Conservation (phyloP, 2,888 invertebrate species). For the Agrochola lychnidis region DNA sequence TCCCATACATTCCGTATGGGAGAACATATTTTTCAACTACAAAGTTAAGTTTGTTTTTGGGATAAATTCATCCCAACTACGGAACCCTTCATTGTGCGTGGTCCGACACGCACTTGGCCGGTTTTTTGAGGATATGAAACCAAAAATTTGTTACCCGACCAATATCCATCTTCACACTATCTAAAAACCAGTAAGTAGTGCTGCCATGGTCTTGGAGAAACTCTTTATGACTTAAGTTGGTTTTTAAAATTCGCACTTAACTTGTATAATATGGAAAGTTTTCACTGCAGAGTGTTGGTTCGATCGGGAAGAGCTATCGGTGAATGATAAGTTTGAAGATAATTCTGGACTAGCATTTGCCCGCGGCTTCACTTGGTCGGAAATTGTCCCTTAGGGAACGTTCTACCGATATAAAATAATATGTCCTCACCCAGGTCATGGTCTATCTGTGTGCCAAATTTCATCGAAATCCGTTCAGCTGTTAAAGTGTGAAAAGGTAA, state of each 20-base stretch:
- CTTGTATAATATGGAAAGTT: slow-evolving; percentile 52
- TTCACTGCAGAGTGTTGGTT: background rate
- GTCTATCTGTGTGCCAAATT: background rate
- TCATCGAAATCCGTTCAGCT: background rate
- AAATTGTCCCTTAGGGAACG: background rate
- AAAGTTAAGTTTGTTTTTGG: no score
- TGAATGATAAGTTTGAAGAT: background rate
- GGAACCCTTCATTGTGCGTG: no score
- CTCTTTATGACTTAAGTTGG: slow-evolving; percentile 46
- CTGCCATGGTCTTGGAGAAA: slow-evolving; percentile 16
- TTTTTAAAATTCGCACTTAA: slow-evolving; percentile 54
- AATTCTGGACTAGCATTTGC: background rate
- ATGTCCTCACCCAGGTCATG: background rate
- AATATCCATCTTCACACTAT: slow-evolving; percentile 9
- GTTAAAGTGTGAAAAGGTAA: no score
- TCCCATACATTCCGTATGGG: no score
- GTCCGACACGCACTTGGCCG: no score
- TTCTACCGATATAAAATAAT: background rate
- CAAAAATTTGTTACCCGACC: background rate
- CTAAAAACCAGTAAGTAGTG: slow-evolving; percentile 5
- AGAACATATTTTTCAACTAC: no score
- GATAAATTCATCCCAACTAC: no score
- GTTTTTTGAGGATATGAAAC: background rate
- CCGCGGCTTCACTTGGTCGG: fast-evolving
- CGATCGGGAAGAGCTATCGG: slow-evolving; percentile 8